These are phyloP conservation scores for Pontoporia blainvillei DNA, from an alignment of 2,113 vertebrate genomes.

Conservation along the genomic window DNA sequence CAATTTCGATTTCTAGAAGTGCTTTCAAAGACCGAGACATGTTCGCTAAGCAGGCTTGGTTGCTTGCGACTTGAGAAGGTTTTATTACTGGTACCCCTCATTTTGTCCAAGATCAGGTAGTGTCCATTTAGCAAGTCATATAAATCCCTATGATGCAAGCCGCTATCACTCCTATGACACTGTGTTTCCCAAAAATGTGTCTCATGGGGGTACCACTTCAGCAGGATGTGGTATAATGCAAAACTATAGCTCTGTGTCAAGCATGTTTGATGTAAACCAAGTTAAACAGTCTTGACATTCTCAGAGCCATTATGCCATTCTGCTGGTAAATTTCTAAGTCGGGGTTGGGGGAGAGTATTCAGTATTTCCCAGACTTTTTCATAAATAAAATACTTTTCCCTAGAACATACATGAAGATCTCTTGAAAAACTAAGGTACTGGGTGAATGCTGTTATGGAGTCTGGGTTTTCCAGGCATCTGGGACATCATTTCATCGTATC, in stretches of 20 bases:
- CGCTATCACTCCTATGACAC: not conserved
- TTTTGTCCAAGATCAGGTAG: not conserved
- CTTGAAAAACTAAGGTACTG: not conserved
- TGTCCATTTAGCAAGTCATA: not conserved
- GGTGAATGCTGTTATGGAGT: not conserved
- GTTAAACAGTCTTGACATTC: not conserved
- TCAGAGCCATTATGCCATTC: not conserved
- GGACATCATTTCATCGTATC: not conserved
- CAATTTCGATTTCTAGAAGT: not conserved
- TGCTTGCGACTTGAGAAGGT: not conserved
- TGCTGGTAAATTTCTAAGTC: not conserved
- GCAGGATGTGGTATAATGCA: not conserved
- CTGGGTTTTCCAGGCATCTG: not conserved
- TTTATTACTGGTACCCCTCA: not conserved
- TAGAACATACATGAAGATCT: not conserved
- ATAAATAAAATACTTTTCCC: not conserved
- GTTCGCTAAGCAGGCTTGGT: not conserved
- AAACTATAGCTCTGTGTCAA: not conserved
- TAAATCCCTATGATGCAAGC: not conserved
- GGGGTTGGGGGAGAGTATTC: not conserved
- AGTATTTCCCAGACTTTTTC: not conserved
- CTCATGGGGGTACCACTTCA: not conserved
- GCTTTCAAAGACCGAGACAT: not conserved
- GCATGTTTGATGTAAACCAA: not conserved
- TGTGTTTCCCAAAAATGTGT: not conserved